Evolutionary conservation across 2,888 invertebrate species (phyloP).

Genomic region (Horisme vitalbata): DNA sequence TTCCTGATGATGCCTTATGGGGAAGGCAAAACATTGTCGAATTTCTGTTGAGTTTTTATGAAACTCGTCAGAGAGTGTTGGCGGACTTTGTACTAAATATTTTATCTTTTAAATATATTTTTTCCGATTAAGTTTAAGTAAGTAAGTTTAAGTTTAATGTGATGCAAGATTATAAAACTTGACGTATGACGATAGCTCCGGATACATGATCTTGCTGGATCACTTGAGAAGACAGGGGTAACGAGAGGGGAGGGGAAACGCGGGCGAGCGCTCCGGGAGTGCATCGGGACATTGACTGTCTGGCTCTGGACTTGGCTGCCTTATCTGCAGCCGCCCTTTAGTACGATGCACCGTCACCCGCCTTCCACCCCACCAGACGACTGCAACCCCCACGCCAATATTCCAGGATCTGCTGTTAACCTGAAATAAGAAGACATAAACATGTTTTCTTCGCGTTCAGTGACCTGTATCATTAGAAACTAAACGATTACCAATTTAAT

Average conservation of each 20-base stretch:
- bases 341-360: conserved; percentile 78
- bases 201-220: conserved; percentile 69
- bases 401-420: conserved; percentile 72
- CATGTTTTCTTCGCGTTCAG: conserved; percentile 46
- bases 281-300: conserved; percentile 82
- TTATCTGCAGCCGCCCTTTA: conserved; percentile 83
- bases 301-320: conserved; percentile 77
- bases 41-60: too few species aligned
- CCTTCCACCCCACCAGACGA: conserved; percentile 66
- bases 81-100: too few species aligned
- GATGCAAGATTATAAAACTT: too few species aligned
- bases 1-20: too few species aligned
- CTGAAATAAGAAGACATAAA: conserved; percentile 64
- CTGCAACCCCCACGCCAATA: conserved; percentile 62
- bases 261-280: conserved; percentile 51
- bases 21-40: too few species aligned
- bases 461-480: conserved; percentile 27
- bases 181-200: conserved; percentile 43
- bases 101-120: too few species aligned
- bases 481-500: too few species aligned
- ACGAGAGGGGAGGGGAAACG: conserved; percentile 37
- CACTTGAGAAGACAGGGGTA: conserved; percentile 36
- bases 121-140: too few species aligned
- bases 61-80: too few species aligned
- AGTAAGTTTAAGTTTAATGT: too few species aligned